Conservation (phyloP, 2,113 vertebrate genomes). For the Sterrhoptilus dennistouni region DNA sequence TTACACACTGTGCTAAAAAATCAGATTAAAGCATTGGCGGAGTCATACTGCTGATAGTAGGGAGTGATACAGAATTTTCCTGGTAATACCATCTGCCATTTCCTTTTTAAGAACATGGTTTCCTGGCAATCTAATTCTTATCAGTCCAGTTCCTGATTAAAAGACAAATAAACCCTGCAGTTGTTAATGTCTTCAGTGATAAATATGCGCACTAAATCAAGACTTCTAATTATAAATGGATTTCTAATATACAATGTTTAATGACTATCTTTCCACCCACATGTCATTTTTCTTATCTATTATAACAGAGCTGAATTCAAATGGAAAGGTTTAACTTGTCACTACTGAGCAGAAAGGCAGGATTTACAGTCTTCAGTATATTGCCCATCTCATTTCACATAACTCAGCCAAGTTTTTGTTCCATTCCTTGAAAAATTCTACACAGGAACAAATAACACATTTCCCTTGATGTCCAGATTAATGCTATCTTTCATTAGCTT, state of each 20-base stretch:
- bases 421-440: neutral
- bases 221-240: neutral
- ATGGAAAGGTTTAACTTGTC: slow-evolving; percentile 13
- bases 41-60: neutral
- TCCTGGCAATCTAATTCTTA: slow-evolving; percentile 16
- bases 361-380: neutral
- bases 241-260: slow-evolving; percentile 22
- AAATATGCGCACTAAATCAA: slow-evolving; percentile 14
- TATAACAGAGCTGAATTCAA: slow-evolving; percentile 23
- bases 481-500: neutral
- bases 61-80: slow-evolving; percentile 5
- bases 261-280: neutral
- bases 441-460: neutral
- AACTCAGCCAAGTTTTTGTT: neutral
- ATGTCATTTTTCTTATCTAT: slow-evolving; percentile 29
- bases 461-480: neutral
- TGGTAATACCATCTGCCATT: slow-evolving; percentile 27
- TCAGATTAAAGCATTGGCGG: neutral
- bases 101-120: slow-evolving; percentile 7
- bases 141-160: slow-evolving; percentile 9
- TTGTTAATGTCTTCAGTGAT: neutral
- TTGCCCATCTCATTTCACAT: neutral
- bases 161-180: slow-evolving; percentile 5
- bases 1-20: neutral
- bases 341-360: neutral